Percentiles rank a stretch among this genome's conserved stretches.
phyloP scores from a whole-genome alignment of 1,140 invertebrate genomes.

The Zeugodacus cucurbitae region DNA sequence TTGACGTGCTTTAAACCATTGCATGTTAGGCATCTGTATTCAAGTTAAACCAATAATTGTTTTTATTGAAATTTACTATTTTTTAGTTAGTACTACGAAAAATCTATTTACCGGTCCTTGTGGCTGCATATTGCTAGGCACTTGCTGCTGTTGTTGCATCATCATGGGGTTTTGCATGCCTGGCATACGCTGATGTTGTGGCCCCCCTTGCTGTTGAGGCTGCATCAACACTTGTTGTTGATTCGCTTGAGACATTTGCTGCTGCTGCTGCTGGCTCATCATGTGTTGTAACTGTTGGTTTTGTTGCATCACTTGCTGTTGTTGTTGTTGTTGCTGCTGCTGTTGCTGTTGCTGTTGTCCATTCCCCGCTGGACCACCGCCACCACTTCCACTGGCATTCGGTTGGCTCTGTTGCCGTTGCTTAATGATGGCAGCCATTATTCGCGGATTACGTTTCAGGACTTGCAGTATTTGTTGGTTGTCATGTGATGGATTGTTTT shows the following conservation, averaged over 20 bases:
- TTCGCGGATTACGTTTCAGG: constrained; percentile 92
- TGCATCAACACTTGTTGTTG: constrained; percentile 62
- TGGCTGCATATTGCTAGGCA: constrained; percentile 65
- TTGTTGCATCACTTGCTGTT: constrained; percentile 61
- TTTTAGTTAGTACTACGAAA: not conserved
- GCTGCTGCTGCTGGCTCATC: constrained; percentile 70
- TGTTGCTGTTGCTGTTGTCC: constrained; percentile 55
- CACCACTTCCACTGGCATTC: constrained; percentile 57
- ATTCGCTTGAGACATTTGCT: constrained; percentile 65
- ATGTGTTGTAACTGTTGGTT: constrained; percentile 69
- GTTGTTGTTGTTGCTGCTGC: constrained; percentile 44
- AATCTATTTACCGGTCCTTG: constrained; percentile 66
- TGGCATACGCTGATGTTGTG: constrained; percentile 60
- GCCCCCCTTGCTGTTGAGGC: constrained; percentile 52
- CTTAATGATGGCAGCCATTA: constrained; percentile 97
- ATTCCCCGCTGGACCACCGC: constrained; percentile 58
- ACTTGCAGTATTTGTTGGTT: constrained; percentile 93
- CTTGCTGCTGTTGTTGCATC: constrained; percentile 54
- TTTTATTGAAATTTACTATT: not conserved
- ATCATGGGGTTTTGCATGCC: constrained; percentile 62
- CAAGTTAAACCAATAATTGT: not conserved
- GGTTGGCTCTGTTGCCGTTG: constrained; percentile 76
- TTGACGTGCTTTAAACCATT: constrained; percentile 64
- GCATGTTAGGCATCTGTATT: constrained; percentile 56
- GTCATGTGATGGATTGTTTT: constrained; percentile 84